Evolutionary conservation across 1,140 invertebrate species (phyloP).

Genomic region (Ceratosolen fusciceps): DNA sequence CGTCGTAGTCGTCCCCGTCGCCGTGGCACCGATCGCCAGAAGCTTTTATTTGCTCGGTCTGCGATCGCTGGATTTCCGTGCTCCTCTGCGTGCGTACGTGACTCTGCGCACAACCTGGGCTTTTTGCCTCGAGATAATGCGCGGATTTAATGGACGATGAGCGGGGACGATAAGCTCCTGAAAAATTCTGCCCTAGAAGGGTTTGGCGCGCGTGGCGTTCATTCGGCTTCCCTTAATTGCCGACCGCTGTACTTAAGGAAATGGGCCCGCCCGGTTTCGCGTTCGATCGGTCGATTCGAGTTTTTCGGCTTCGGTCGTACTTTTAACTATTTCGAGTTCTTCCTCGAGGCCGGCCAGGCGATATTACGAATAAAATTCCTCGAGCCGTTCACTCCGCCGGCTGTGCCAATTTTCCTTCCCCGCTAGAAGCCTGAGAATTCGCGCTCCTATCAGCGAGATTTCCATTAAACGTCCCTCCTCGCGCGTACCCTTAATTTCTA

Average conservation of each 20-base stretch:
- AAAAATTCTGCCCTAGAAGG: slow-evolving; percentile 3
- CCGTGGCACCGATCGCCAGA: neutral
- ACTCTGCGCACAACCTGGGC: neutral
- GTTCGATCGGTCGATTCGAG: neutral
- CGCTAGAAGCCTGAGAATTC: slow-evolving; percentile 6
- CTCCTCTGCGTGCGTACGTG: neutral
- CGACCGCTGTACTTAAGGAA: neutral
- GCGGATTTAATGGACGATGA: slow-evolving; percentile 34
- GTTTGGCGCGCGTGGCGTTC: neutral
- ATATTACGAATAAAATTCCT: too few relatives aligned
- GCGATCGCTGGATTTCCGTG: slow-evolving; percentile 26
- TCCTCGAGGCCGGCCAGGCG: too few relatives aligned
- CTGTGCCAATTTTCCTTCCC: neutral
- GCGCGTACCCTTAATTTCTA: neutral
- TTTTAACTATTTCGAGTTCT: too few relatives aligned
- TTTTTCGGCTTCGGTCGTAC: neutral
- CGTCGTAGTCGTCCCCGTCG: neutral
- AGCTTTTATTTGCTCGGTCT: slow-evolving; percentile 31
- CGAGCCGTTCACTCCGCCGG: neutral
- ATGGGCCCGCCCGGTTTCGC: neutral
- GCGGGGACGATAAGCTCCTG: slow-evolving; percentile 25
- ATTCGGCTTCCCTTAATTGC: neutral
- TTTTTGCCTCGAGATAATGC: slow-evolving; percentile 40
- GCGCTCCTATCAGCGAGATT: neutral
- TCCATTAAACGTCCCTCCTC: neutral